Evolutionary conservation across 1,140 invertebrate genomes (phyloP), one percentile per base, ranked within the genome.

Genomic region (Aricia agestis): DNA sequence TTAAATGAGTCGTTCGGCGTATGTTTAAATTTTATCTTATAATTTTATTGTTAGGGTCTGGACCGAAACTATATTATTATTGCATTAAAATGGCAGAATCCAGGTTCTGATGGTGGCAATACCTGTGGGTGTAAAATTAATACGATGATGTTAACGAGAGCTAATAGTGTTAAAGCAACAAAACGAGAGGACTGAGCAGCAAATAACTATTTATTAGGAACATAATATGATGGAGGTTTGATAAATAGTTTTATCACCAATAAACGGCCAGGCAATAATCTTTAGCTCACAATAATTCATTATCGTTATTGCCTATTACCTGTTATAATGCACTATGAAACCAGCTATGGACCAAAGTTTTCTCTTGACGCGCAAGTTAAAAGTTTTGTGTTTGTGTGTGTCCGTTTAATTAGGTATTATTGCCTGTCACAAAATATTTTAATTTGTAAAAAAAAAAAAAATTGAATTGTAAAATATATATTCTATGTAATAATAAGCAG

Each of bases 231-330:
- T 36, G 36, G 36, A 36, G 36, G 36, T 36, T 36, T 52, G 45
- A 52, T 52, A 52, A 52, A 52, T 52, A 52, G 45, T 52, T 52
- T 52, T 52, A 52, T 52, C 45, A 52, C 45, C 45, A 52, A 52
- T 52, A 52, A 13, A 52, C 11, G 13, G 13, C 45, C 13, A 11
- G 45, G 45, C 45, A 52, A 52, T 52, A 52, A 52, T 52, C 45
- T 52, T 42, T 42, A 42, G 41, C 45, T 52, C 45, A 52, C 13
- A 52, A 52, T 52, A 52, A 52, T 52, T 52, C 45, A 52, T 52
- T 52, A 52, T 11, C 45, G 10, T 52, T 52, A 36, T 36, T 4
- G 36, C 36, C 36, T 36, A 52, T 52, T 52, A 52, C 45, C 13
- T 15, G 45, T 52, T 52, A 52, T 52, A 52, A 15, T 52, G 45